Percentiles rank a stretch among this genome's conserved stretches.
These are phyloP conservation scores for Corydoras sp. DNA, from an alignment of 2,113 vertebrate genomes.

Conservation along the genomic window DNA sequence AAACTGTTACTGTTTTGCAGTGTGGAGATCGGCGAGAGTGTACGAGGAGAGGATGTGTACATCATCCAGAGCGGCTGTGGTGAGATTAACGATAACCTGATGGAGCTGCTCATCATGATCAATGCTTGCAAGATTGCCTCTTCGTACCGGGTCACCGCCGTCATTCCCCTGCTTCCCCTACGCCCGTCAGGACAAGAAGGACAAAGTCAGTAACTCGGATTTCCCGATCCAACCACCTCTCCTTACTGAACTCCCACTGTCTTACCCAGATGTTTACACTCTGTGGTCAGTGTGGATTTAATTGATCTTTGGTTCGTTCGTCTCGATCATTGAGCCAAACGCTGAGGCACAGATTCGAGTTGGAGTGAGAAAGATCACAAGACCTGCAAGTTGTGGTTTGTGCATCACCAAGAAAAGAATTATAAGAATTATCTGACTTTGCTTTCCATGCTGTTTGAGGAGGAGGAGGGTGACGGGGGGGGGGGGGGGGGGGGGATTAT, in stretches of 20 bases:
- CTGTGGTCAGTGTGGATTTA: not conserved
- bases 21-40: conserved; percentile 76
- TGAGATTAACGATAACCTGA: conserved; percentile 75
- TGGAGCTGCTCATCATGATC: conserved; percentile 77
- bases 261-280: not conserved
- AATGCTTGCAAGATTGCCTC: conserved; percentile 77
- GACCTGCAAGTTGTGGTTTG: no score
- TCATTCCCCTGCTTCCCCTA: conserved; percentile 78
- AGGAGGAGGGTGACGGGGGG: no score
- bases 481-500: no score
- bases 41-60: conserved; percentile 73
- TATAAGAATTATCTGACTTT: no score
- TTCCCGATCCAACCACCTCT: no score
- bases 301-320: not conserved
- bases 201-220: conserved; percentile 58
- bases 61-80: conserved; percentile 75
- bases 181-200: conserved; percentile 75
- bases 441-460: no score
- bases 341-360: no score
- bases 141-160: conserved; percentile 67
- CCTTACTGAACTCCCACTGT: no score
- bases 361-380: no score
- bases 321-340: no score
- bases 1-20: conserved; percentile 39
- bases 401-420: no score